A percentile compares a stretch with the other conserved stretches of the same genome.
These are phyloP conservation scores for Aphelinus certus DNA, from an alignment of 1,140 invertebrate species.

Conservation along the genomic window DNA sequence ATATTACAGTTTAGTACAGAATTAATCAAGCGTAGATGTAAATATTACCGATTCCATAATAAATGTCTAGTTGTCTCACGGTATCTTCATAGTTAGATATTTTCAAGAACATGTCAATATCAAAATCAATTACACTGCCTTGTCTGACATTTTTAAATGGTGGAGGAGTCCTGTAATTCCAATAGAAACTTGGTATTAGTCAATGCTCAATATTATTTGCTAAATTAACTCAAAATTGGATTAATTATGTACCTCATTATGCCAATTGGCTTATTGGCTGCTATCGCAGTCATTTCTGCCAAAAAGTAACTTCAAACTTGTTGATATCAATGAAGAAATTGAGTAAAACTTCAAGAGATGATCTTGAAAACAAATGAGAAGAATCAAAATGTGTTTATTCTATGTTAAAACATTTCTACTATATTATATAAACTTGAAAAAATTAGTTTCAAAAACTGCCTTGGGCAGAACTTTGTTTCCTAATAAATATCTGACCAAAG, in stretches of 20 bases:
- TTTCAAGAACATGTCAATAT: conserved; percentile 81
- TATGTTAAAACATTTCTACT: too few species aligned
- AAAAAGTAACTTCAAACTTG: too few species aligned
- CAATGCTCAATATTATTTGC: neutral
- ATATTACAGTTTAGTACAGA: conserved; percentile 6
- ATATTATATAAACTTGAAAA: neutral
- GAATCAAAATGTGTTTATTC: neutral
- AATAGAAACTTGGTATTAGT: neutral
- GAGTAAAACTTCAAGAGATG: neutral
- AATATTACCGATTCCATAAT: conserved; percentile 87
- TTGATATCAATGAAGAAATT: too few species aligned
- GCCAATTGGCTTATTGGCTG: conserved; percentile 8
- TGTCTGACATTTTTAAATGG: conserved; percentile 53
- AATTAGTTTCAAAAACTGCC: neutral
- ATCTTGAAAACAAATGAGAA: neutral
- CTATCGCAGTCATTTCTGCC: conserved; percentile 22
- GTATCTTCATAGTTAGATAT: conserved; percentile 91
- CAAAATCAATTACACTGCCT: conserved; percentile 72
- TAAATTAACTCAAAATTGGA: neutral
- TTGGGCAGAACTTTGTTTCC: neutral
- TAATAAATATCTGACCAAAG: neutral
- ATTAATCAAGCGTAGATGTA: neutral
- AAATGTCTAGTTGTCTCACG: conserved; percentile 87
- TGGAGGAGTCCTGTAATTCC: conserved; percentile 8
- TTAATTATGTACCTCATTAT: conserved; percentile 27